A percentile compares a stretch with the other conserved stretches of the same genome.
phyloP scores from a whole-genome alignment of 2,888 invertebrate species.

The Gastracanthus pulcherrimus region DNA sequence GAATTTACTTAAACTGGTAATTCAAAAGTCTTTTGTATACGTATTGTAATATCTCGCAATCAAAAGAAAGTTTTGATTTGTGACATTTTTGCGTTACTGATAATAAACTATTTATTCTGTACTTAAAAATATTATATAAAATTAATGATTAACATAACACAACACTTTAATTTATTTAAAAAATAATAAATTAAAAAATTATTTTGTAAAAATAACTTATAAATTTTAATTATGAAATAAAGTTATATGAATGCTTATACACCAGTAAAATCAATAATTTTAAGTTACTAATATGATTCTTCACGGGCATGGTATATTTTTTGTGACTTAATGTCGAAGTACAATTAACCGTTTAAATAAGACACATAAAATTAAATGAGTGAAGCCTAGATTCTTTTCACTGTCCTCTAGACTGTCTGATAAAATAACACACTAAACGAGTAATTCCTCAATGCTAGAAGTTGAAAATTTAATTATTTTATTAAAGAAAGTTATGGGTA shows the following conservation, averaged over 20 bases:
- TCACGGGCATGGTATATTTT: slow-evolving; percentile 8
- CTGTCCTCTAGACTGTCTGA: background rate
- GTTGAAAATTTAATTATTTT: too few relatives aligned
- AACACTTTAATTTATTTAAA: too few relatives aligned
- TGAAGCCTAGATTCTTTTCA: background rate
- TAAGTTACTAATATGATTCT: background rate
- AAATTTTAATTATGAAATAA: too few relatives aligned
- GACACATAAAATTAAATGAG: background rate
- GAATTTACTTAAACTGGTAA: background rate
- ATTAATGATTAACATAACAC: too few relatives aligned
- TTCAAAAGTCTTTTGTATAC: background rate
- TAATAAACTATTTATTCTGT: background rate
- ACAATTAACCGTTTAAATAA: background rate
- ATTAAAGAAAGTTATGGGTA: background rate
- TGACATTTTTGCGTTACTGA: background rate
- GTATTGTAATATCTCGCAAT: background rate
- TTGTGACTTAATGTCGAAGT: background rate
- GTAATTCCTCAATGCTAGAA: too few relatives aligned
- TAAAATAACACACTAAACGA: too few relatives aligned
- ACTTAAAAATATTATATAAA: background rate
- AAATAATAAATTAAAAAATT: too few relatives aligned
- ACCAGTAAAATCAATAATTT: background rate
- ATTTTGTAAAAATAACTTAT: too few relatives aligned
- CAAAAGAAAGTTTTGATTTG: background rate
- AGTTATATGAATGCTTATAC: too few relatives aligned